phyloP scores from a whole-genome alignment of 2,888 invertebrate species.

The Apodemia zela region DNA sequence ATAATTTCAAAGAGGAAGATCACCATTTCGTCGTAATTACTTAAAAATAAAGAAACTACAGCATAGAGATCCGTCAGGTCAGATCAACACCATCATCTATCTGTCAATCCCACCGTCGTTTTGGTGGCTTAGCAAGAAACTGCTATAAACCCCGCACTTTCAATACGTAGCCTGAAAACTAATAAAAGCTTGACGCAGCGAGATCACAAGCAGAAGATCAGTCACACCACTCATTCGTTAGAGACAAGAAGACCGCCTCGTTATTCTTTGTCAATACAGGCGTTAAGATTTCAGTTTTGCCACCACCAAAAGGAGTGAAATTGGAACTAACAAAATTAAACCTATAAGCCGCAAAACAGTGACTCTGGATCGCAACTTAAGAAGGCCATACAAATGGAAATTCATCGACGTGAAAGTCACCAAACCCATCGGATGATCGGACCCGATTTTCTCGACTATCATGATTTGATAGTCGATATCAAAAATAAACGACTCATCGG shows the following conservation, averaged over 20 bases:
- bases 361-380: constrained; percentile 18
- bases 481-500: constrained; percentile 1
- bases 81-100: too few relatives aligned
- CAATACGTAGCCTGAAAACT: too few relatives aligned
- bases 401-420: constrained; percentile 20
- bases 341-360: constrained; percentile 19
- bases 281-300: constrained; percentile 17
- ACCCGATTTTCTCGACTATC: constrained; percentile 20
- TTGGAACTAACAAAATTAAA: neutral
- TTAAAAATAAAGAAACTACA: too few relatives aligned
- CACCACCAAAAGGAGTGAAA: constrained; percentile 1
- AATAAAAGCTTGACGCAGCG: too few relatives aligned
- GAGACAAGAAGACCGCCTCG: constrained; percentile 16
- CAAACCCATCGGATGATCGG: constrained; percentile 23
- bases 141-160: too few relatives aligned
- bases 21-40: too few relatives aligned
- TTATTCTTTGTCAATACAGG: constrained; percentile 8
- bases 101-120: too few relatives aligned
- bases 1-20: too few relatives aligned
- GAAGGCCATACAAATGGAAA: constrained; percentile 22
- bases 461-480: neutral
- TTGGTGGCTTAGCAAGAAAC: too few relatives aligned
- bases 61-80: too few relatives aligned
- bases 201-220: too few relatives aligned
- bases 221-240: constrained; percentile 8